Percentiles rank a stretch among this genome's conserved stretches.
Conservation (phyloP, 1,140 invertebrate species). For the Drosophila asahinai region DNA sequence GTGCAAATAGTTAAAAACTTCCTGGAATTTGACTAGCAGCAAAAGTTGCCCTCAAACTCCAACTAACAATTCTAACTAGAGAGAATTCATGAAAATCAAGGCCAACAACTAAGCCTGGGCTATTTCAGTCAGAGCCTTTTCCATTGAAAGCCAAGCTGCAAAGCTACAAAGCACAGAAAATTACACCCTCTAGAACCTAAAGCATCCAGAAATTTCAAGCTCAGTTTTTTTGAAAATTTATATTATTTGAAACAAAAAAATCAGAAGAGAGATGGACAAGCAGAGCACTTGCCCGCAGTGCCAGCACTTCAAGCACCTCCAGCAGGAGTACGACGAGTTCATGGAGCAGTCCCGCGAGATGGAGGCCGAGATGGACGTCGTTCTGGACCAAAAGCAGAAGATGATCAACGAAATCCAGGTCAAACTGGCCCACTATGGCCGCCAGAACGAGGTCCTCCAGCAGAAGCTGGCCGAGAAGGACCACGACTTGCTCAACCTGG, state of each 20-base stretch:
- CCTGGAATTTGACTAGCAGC: too few relatives aligned
- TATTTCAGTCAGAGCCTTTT: conserved; percentile 55
- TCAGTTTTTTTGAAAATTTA: conserved; percentile 41
- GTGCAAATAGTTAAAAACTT: too few relatives aligned
- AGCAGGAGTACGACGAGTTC: conserved; percentile 94
- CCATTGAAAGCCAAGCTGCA: conserved; percentile 17
- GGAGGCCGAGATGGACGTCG: conserved; percentile 96
- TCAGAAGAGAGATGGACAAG: conserved; percentile 50
- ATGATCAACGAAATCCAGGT: conserved; percentile 93
- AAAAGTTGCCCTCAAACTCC: too few relatives aligned
- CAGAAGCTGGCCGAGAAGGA: conserved; percentile 92
- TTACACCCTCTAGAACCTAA: conserved; percentile 31
- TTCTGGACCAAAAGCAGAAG: conserved; percentile 94
- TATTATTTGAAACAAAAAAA: too few relatives aligned
- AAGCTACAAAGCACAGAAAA: conserved; percentile 36
- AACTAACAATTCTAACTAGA: too few relatives aligned
- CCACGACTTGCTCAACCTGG: conserved; percentile 89
- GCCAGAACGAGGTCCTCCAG: conserved; percentile 95
- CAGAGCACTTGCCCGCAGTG: conserved; percentile 81
- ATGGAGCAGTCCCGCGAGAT: conserved; percentile 95
- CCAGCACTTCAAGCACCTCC: conserved; percentile 86
- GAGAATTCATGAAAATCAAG: background rate
- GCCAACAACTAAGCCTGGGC: conserved; percentile 65
- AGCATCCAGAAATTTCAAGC: conserved; percentile 46
- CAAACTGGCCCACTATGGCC: conserved; percentile 91